These are phyloP conservation scores for Labrus mixtus DNA, from an alignment of 2,113 vertebrate species.

Conservation along the genomic window DNA sequence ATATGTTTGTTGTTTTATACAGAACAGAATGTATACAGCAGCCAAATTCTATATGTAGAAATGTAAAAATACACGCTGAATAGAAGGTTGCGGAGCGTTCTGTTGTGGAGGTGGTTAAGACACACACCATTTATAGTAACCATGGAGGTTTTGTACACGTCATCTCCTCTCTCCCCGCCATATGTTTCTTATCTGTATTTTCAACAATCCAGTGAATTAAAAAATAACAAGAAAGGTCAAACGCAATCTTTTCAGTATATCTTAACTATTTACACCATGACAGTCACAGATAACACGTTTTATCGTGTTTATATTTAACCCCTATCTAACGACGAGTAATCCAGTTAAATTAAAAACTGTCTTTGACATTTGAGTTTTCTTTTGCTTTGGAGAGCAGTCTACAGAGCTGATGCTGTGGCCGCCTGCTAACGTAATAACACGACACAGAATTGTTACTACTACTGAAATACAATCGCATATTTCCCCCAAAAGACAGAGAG, in stretches of 20 bases:
- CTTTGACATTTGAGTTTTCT: too few species aligned
- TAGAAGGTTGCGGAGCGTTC: neutral
- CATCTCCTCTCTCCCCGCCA: neutral
- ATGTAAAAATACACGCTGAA: neutral
- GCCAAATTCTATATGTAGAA: neutral
- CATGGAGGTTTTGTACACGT: neutral
- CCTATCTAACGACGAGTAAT: too few species aligned
- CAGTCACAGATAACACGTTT: too few species aligned
- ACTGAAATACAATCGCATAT: conserved; percentile 14
- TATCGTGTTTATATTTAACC: too few species aligned
- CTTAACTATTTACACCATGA: too few species aligned
- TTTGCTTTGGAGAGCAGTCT: conserved; percentile 7
- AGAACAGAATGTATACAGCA: neutral
- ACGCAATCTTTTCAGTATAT: neutral
- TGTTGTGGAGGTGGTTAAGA: neutral
- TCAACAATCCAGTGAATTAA: neutral
- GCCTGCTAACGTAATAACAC: conserved; percentile 32
- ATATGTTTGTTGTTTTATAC: neutral
- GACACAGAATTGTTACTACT: conserved; percentile 15
- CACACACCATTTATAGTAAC: neutral
- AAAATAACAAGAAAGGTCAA: neutral
- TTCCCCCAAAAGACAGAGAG: neutral
- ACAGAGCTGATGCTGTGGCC: conserved; percentile 11
- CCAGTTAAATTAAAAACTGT: too few species aligned
- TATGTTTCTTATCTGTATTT: neutral